A percentile compares a stretch with the other conserved stretches of the same genome.
Conservation (phyloP, 2,113 vertebrate species). For the Hydrolagus affinis region DNA sequence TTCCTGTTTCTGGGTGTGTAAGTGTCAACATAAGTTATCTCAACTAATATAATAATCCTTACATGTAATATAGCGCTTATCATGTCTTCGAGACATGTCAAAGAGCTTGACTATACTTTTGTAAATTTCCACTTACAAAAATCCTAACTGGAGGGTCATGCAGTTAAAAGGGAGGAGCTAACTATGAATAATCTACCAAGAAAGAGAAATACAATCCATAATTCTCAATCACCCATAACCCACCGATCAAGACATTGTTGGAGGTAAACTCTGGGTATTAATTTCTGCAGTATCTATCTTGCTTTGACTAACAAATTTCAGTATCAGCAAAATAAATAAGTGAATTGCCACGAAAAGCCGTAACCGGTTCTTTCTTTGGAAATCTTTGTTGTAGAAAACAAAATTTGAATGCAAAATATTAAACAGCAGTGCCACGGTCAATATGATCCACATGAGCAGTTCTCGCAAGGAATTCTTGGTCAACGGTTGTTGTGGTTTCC, state of each 20-base stretch:
- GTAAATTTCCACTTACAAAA: too few relatives aligned
- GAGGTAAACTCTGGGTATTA: neutral
- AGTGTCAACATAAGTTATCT: too few relatives aligned
- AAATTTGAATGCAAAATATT: constrained; percentile 35
- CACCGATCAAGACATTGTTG: neutral
- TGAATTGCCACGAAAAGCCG: neutral
- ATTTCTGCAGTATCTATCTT: neutral
- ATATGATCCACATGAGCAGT: constrained; percentile 56
- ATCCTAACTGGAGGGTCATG: too few relatives aligned
- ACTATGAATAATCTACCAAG: too few relatives aligned
- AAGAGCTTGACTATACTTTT: too few relatives aligned
- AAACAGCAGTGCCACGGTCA: constrained; percentile 73
- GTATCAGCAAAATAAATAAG: neutral
- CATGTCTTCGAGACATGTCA: too few relatives aligned
- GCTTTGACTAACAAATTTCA: neutral
- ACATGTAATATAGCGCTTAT: too few relatives aligned
- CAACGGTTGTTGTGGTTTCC: constrained; percentile 54
- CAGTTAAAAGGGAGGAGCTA: too few relatives aligned
- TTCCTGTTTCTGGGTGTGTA: too few relatives aligned
- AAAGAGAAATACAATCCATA: neutral
- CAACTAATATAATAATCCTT: too few relatives aligned
- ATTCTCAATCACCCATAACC: neutral
- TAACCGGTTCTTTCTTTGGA: neutral
- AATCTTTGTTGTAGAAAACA: neutral
- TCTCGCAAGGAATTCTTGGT: constrained; percentile 59